Base-by-base conservation (phyloP, 2,888 invertebrate species). In the Drosophila aldrichi region DNA sequence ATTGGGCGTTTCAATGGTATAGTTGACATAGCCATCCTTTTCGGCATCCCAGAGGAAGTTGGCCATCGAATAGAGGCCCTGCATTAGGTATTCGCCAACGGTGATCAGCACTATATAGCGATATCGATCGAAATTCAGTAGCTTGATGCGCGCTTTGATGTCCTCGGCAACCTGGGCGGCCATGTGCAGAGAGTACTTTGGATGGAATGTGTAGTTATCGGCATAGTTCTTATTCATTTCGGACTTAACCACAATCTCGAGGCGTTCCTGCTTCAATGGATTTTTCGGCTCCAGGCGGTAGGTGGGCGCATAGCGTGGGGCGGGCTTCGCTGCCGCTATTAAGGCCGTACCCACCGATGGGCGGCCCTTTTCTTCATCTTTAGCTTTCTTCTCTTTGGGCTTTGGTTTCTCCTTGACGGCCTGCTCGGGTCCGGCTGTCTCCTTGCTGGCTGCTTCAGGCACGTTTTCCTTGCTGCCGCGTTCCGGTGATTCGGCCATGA, bases 21-120 rank as follows among this genome's bases (percentile, higher is more conserved):
- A 91, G 22, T 89, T 89, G 6, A 92, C 81, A 63, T 90, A 91
- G 10, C 91, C 92, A 76, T 93, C 93, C 32, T 82, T 90, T 16
- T 90, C 90, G 18, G 91, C 89, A 75, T 93, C 93, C 93, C 93
- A 93, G 5, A 93, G 70, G 65, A 92, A 93, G 54, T 91, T 91
- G 0, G 88, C 83, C 66, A 89, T 77, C 2, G 90, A 91, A 55
- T 86, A 84, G 61, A 88, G 90, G 38, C 92, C 91, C 79, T 93
- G 93, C 91, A 92, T 91, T 43, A 89, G 82, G 58, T 88, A 91
- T 71, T 93, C 93, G 3, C 93, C 93, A 59, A 93, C 90, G 10
- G 91, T 90, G 14, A 93, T 92, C 48, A 92, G 54, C 20, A 92
- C 92, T 52, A 93, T 88, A 16, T 90, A 90, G 40, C 92, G 92